Conservation (phyloP, 2,888 invertebrate species). For the Seladonia tumulorum region DNA sequence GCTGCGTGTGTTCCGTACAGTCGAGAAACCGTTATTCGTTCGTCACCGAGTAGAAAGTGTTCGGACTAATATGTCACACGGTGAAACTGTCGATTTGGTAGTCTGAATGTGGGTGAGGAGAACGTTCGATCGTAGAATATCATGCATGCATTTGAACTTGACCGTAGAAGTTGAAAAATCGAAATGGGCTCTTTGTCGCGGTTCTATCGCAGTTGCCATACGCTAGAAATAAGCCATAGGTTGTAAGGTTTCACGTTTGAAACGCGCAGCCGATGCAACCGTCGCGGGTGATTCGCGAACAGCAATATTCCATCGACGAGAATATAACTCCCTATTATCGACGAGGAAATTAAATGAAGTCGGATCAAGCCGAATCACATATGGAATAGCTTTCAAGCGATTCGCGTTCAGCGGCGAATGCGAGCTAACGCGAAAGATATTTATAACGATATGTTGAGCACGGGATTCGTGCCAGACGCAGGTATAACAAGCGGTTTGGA, state of each 20-base stretch:
- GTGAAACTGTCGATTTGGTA: slow-evolving; percentile 7
- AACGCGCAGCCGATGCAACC: not conserved
- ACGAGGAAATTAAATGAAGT: not conserved
- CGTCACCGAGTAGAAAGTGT: slow-evolving; percentile 15
- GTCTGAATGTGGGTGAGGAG: not conserved
- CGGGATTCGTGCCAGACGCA: slow-evolving; percentile 58
- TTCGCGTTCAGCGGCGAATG: not conserved
- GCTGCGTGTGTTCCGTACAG: not conserved
- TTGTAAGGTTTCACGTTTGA: not conserved
- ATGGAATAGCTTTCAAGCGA: not conserved
- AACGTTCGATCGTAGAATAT: not conserved
- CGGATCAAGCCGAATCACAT: not conserved
- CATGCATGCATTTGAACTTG: not conserved
- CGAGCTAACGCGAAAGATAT: slow-evolving; percentile 49
- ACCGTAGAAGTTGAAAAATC: not conserved
- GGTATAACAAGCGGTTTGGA: slow-evolving; percentile 49
- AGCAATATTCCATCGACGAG: not conserved
- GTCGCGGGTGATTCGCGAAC: not conserved
- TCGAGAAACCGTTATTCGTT: slow-evolving; percentile 13
- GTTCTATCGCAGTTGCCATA: not conserved
- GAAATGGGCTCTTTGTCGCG: not conserved
- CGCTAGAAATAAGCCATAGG: not conserved
- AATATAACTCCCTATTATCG: not conserved
- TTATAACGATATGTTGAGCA: slow-evolving; percentile 61
- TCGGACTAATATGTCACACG: not conserved